Percentiles rank a stretch among this genome's conserved stretches.
Evolutionary conservation across 2,797 vertebrate genomes (phyloP).

Genomic region (Phalanger gymnotis): DNA sequence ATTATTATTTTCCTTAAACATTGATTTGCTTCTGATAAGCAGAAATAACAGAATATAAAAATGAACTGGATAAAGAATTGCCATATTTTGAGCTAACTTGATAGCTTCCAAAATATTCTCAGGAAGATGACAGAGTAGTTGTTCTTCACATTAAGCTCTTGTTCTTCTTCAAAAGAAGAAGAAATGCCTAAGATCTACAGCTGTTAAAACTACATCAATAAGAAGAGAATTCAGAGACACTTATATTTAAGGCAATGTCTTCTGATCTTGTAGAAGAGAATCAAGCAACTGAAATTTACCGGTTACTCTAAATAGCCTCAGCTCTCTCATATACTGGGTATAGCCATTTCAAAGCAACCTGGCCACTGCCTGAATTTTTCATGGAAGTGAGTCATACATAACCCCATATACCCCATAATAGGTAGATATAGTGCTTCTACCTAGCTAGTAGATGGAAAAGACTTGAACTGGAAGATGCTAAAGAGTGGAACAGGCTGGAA

Average conservation of each 20-base stretch:
- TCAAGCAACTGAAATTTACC: not conserved
- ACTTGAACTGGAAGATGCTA: not conserved
- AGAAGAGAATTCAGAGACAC: not conserved
- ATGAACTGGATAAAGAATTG: not conserved
- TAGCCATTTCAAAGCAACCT: not conserved
- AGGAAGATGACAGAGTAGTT: not conserved
- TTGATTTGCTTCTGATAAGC: not conserved
- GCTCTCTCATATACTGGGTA: too few relatives aligned
- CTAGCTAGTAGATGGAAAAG: not conserved
- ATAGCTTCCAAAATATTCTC: not conserved
- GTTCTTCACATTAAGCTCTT: not conserved
- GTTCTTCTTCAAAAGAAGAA: not conserved
- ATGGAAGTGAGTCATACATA: not conserved
- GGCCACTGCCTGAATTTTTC: not conserved
- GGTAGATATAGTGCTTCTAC: not conserved
- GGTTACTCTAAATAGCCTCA: too few relatives aligned
- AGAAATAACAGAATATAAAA: not conserved
- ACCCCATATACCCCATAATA: not conserved
- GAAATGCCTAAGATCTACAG: not conserved
- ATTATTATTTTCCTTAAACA: too few relatives aligned
- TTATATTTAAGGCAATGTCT: not conserved
- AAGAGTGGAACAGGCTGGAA: not conserved
- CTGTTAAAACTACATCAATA: not conserved
- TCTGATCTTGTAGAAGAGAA: not conserved
- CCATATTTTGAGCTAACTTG: not conserved